Evolutionary conservation across 2,113 vertebrate genomes (phyloP), one percentile per base, ranked within the genome.

Genomic region (Synchiropus splendidus): DNA sequence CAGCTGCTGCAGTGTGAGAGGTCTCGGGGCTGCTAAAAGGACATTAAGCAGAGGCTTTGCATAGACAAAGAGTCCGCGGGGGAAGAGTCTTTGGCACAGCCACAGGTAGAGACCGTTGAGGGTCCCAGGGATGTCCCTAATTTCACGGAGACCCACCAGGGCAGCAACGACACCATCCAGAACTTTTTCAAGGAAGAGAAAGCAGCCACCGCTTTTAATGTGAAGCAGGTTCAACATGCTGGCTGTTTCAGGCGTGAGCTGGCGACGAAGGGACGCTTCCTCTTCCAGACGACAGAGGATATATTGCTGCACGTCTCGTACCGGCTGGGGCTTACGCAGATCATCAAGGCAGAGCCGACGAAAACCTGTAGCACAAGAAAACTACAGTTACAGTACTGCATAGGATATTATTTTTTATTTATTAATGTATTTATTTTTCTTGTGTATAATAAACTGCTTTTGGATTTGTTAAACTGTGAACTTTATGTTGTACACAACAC

Each of bases 191-290:
- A 90, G 74, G 65, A 86, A 89, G 8, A 90, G 82, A 45, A 90
- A 81, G 71, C 88, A 90, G 27, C 88, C 85, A 0, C 83, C 77
- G 17, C 88, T 89, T 64, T 90, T 89, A 32, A 90, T 87, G 76
- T 88, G 86, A 46, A 89, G 79, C 50, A 89, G 77, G 64, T 88
- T 85, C 27, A 89, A 64, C 86, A 88, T 87, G 56, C 86, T 86
- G 0, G 85, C 87, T 0, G 86, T 87, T 54, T 89, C 85, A 0
- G 73, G 85, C 10, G 83, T 87, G 55, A 89, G 77, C 62, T 86
- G 86, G 6, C 78, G 78, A 1, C 87, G 85, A 17, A 90, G 77
- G 0, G 69, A 39, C 0, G 59, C 75, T 16, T 89, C 86, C 33
- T 68, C 58, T 38, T 89, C 88, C 39, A 90, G 74, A 1, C 86